A percentile compares a stretch with the other conserved stretches of the same genome.
phyloP scores from a whole-genome alignment of 2,888 invertebrate species.

The Oxystoma pomonae region DNA sequence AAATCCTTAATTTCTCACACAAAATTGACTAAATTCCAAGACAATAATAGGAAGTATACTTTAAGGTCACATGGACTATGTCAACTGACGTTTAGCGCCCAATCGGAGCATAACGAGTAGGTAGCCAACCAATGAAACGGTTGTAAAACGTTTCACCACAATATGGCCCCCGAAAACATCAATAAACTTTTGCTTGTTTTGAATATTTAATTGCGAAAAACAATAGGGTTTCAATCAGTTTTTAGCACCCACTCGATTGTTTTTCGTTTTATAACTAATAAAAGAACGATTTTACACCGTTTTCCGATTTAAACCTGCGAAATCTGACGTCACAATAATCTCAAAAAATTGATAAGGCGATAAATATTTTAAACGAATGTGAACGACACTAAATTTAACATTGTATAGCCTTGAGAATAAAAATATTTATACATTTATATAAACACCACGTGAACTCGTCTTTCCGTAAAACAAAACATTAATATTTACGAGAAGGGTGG shows the following conservation, averaged over 20 bases:
- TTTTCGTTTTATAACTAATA: too few species aligned
- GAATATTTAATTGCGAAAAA: not conserved
- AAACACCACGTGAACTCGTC: not conserved
- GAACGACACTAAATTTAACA: not conserved
- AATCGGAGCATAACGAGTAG: constrained; percentile 5
- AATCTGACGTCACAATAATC: not conserved
- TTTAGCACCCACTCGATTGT: too few species aligned
- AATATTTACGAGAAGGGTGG: too few species aligned
- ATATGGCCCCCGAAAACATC: constrained; percentile 25
- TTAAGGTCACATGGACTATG: constrained; percentile 21
- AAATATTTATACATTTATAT: not conserved
- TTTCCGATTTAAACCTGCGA: too few species aligned
- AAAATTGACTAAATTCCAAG: constrained; percentile 17
- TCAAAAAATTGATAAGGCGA: not conserved
- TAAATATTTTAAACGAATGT: not conserved
- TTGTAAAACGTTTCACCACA: constrained; percentile 15
- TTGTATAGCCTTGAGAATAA: not conserved
- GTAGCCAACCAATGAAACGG: constrained; percentile 14
- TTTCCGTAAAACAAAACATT: not conserved
- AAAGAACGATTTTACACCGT: too few species aligned
- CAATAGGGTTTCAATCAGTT: too few species aligned
- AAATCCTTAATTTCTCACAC: constrained; percentile 5
- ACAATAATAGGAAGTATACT: constrained; percentile 7
- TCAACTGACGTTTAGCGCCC: constrained; percentile 20
- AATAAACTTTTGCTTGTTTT: constrained; percentile 9